Evolutionary conservation across 2,888 invertebrate genomes (phyloP).

Genomic region (Cacoxenus indagator): DNA sequence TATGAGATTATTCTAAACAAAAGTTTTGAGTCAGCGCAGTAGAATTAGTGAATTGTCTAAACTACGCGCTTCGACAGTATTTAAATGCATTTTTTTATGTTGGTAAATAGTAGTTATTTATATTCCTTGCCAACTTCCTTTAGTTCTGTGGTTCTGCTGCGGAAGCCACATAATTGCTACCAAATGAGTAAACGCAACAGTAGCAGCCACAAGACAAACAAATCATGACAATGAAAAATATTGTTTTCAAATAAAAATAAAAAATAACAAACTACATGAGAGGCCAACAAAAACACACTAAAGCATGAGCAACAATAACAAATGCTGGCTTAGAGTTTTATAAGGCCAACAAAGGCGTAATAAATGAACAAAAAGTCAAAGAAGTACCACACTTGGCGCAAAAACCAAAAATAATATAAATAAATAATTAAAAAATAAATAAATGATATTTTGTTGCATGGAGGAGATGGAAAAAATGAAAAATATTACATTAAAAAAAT

Average conservation of each 20-base stretch:
- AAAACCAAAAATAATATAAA: not conserved
- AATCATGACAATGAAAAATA: conserved; percentile 4
- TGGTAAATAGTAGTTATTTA: not conserved
- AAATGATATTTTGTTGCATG: conserved; percentile 9
- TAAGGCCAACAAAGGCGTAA: too few relatives aligned
- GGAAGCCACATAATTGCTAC: not conserved
- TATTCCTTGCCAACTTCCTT: not conserved
- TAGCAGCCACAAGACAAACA: not conserved
- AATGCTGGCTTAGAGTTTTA: too few relatives aligned
- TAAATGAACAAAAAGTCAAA: too few relatives aligned
- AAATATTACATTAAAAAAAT: conserved; percentile 31
- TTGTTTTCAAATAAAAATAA: not conserved
- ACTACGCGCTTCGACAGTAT: not conserved
- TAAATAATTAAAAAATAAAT: conserved; percentile 28
- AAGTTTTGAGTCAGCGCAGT: conserved; percentile 45
- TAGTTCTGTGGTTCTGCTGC: not conserved
- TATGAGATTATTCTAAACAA: conserved; percentile 11
- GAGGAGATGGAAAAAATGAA: too few relatives aligned
- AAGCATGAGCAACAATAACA: not conserved
- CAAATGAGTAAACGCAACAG: not conserved
- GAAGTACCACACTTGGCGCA: too few relatives aligned
- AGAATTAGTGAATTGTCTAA: not conserved
- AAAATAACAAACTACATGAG: not conserved
- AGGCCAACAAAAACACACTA: not conserved
- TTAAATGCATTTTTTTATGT: too few relatives aligned